Evolutionary conservation across 2,113 vertebrate species (phyloP).

Genomic region (Python bivittatus): DNA sequence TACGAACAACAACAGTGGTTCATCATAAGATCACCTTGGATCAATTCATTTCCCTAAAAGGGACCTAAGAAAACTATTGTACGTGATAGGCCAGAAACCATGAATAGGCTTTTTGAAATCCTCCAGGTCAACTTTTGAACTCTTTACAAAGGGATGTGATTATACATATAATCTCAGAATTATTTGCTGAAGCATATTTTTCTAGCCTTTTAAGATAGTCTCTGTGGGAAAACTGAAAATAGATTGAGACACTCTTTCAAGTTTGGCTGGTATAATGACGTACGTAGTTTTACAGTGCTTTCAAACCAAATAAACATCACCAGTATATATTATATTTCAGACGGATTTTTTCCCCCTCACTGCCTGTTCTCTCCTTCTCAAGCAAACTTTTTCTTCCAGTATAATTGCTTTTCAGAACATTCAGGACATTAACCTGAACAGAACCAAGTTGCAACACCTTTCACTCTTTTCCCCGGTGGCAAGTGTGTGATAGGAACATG

Average conservation of each 20-base stretch:
- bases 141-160: neutral
- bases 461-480: neutral
- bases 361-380: conserved; percentile 31
- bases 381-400: neutral
- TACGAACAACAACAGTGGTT: neutral
- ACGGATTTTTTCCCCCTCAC: neutral
- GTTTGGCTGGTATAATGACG: neutral
- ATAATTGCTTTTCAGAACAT: neutral
- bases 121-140: neutral
- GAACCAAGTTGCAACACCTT: neutral
- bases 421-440: neutral
- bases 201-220: neutral
- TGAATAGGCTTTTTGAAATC: neutral
- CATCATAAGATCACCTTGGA: neutral
- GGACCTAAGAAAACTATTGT: neutral
- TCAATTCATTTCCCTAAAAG: neutral
- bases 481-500: neutral
- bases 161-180: conserved; percentile 11
- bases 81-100: neutral
- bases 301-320: conserved; percentile 12
- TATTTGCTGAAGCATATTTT: neutral
- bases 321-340: conserved; percentile 1
- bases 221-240: conserved; percentile 29
- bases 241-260: conserved; percentile 1
- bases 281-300: conserved; percentile 12